phyloP scores from a whole-genome alignment of 2,888 invertebrate species.

The Selenia dentaria region DNA sequence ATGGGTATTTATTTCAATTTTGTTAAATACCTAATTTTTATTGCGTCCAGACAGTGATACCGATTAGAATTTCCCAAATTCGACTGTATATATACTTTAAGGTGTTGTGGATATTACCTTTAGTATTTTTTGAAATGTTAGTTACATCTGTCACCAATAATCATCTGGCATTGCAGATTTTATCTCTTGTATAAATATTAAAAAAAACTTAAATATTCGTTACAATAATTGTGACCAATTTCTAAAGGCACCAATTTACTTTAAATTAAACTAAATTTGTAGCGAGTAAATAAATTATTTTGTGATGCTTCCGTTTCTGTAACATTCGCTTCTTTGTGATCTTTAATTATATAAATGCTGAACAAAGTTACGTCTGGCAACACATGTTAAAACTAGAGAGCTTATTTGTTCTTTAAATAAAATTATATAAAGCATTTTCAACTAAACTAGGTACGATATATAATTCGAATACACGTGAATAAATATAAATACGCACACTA shows the following conservation, averaged over 20 bases:
- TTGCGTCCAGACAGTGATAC: slow-evolving; percentile 21
- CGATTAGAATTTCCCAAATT: slow-evolving; percentile 13
- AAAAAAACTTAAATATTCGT: slow-evolving; percentile 2
- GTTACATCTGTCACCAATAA: too few species aligned
- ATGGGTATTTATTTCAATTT: slow-evolving; percentile 31
- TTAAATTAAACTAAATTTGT: background rate
- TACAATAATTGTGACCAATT: slow-evolving; percentile 13
- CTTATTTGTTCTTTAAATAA: slow-evolving; percentile 43
- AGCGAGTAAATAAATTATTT: slow-evolving; percentile 1
- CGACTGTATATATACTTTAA: slow-evolving; percentile 32
- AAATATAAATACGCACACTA: slow-evolving; percentile 39
- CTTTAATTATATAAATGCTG: slow-evolving; percentile 12
- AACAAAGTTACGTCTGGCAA: slow-evolving; percentile 40
- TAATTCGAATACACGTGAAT: slow-evolving; percentile 31
- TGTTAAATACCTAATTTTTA: slow-evolving; percentile 34
- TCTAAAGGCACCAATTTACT: slow-evolving; percentile 11
- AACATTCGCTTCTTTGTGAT: background rate
- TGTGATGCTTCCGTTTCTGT: slow-evolving; percentile 8
- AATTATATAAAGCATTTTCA: slow-evolving; percentile 29
- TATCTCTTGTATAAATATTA: slow-evolving; percentile 6
- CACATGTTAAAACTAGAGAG: slow-evolving; percentile 75
- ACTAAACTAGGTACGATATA: slow-evolving; percentile 16
- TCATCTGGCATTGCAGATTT: slow-evolving; percentile 14
- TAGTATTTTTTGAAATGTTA: slow-evolving; percentile 1
- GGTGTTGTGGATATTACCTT: slow-evolving; percentile 15